phyloP scores from a whole-genome alignment of 2,113 vertebrate species.

The Vidua macroura region DNA sequence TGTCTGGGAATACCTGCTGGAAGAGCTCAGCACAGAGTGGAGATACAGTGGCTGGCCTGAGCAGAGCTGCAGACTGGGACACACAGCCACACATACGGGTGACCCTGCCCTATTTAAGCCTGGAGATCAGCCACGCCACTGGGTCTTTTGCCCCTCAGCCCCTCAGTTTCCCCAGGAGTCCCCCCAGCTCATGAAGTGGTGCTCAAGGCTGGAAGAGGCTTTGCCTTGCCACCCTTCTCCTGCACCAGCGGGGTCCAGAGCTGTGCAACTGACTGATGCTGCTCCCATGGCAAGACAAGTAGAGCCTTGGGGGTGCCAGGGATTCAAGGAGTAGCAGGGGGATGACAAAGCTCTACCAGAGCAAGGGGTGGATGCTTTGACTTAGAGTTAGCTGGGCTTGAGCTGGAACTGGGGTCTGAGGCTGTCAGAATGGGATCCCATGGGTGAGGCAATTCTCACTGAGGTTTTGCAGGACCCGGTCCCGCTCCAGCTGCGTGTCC shows the following conservation, averaged over 20 bases:
- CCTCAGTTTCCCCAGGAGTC: background rate
- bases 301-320: background rate
- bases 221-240: background rate
- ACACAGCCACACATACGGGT: background rate
- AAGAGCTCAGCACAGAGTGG: background rate
- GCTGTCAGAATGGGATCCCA: background rate
- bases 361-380: background rate
- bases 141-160: background rate
- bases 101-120: background rate
- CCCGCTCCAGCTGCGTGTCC: conserved; percentile 94
- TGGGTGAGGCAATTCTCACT: conserved; percentile 68
- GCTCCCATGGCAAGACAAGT: background rate
- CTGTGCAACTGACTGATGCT: background rate
- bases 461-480: conserved; percentile 94
- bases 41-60: background rate
- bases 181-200: background rate
- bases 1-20: fast-evolving
- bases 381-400: background rate
- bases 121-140: background rate
- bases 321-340: background rate
- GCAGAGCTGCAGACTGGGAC: background rate
- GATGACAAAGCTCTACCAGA: background rate
- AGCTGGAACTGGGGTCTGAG: background rate
- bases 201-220: background rate
- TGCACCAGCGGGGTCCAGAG: background rate